These are phyloP conservation scores for Dendrocincla fuliginosa DNA, from an alignment of 2,797 vertebrate genomes.

Conservation along the genomic window DNA sequence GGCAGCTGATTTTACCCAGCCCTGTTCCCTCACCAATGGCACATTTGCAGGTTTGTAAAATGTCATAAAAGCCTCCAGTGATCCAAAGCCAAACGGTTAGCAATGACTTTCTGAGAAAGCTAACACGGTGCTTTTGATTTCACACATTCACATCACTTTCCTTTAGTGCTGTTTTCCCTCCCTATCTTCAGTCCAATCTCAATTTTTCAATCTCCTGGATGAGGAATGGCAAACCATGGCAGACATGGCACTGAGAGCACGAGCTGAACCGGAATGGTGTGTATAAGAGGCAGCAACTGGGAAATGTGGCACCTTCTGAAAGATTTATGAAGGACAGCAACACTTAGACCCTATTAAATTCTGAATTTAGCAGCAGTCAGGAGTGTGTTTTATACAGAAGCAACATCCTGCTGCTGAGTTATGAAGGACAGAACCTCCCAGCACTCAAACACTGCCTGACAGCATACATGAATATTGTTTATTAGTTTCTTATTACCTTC, in stretches of 20 bases:
- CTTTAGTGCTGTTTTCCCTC: background rate
- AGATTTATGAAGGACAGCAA: slow-evolving; percentile 54
- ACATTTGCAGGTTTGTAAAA: background rate
- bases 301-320: background rate
- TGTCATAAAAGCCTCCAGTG: background rate
- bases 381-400: slow-evolving; percentile 32
- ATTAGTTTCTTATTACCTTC: slow-evolving; percentile 62
- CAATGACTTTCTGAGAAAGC: background rate
- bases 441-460: slow-evolving; percentile 29
- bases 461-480: slow-evolving; percentile 56
- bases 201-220: background rate
- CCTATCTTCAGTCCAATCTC: background rate
- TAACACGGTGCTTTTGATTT: background rate
- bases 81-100: background rate
- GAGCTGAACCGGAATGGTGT: background rate
- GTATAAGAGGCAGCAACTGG: background rate
- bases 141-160: background rate
- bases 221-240: background rate
- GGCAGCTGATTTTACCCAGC: background rate
- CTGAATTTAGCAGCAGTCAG: slow-evolving; percentile 49
- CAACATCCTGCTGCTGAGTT: slow-evolving; percentile 42
- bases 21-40: background rate
- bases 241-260: background rate
- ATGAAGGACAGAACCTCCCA: slow-evolving; percentile 61
- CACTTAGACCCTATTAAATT: slow-evolving; percentile 51